phyloP scores from a whole-genome alignment of 92 coral and sea anemone genomes.

The Parazoanthus swiftii region DNA sequence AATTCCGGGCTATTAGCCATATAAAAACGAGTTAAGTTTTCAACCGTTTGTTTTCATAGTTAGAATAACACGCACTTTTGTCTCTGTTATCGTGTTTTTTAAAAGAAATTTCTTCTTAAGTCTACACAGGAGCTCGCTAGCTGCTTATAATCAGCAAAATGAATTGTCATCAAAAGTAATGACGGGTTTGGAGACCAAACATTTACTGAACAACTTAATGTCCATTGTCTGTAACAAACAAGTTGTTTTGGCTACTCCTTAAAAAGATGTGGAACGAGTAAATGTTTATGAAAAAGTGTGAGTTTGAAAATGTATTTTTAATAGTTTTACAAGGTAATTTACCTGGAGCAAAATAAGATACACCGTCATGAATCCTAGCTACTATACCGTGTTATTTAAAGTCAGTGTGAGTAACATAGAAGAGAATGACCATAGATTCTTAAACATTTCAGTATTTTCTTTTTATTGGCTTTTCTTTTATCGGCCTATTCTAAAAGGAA shows the following conservation, averaged over 20 bases:
- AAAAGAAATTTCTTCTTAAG: background rate
- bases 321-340: background rate
- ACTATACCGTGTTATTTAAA: background rate
- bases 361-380: background rate
- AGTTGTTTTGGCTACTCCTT: background rate
- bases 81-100: background rate
- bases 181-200: background rate
- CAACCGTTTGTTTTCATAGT: conserved; percentile 11
- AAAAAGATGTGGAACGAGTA: background rate
- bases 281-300: background rate
- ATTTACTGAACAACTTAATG: background rate
- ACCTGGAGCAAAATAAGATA: background rate
- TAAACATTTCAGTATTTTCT: background rate
- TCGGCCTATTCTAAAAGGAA: background rate
- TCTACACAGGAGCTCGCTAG: background rate
- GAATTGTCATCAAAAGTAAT: background rate
- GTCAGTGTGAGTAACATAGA: background rate
- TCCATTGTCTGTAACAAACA: background rate
- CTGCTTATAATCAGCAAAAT: background rate
- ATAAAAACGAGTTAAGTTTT: conserved; percentile 16
- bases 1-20: conserved; percentile 21
- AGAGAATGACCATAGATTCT: background rate
- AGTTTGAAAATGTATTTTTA: background rate
- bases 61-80: conserved; percentile 3
- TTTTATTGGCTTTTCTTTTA: background rate